Percentiles rank a stretch among this genome's conserved stretches.
Evolutionary conservation across 2,888 invertebrate genomes (phyloP).

Genomic region (Drosophila suboccidentalis): DNA sequence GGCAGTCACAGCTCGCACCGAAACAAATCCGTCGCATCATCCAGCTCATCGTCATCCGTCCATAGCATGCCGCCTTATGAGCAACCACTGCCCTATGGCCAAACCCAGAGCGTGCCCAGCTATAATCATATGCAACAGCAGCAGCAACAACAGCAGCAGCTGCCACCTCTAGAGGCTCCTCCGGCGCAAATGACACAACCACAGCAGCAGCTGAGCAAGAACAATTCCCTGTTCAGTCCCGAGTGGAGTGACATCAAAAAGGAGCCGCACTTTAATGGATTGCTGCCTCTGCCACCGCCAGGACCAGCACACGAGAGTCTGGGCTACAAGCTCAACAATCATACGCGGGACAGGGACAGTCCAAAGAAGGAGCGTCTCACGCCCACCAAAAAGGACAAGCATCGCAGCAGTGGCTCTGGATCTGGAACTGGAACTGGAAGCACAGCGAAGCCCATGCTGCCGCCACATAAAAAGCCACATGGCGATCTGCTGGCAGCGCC

Average conservation of each 20-base stretch:
- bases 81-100: slow-evolving; percentile 71
- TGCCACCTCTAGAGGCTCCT: slow-evolving; percentile 53
- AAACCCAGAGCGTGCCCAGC: slow-evolving; percentile 55
- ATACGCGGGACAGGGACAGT: slow-evolving; percentile 78
- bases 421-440: neutral
- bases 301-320: slow-evolving; percentile 48
- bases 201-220: slow-evolving; percentile 48
- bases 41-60: slow-evolving; percentile 78
- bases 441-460: slow-evolving; percentile 62
- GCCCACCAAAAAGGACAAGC: slow-evolving; percentile 84
- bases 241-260: slow-evolving; percentile 84
- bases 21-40: slow-evolving; percentile 69
- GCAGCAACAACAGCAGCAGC: slow-evolving; percentile 46
- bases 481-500: slow-evolving; percentile 44
- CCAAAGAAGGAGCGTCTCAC: slow-evolving; percentile 83
- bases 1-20: slow-evolving; percentile 61
- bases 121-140: slow-evolving; percentile 68
- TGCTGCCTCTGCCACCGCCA: slow-evolving; percentile 68
- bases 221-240: slow-evolving; percentile 84
- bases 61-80: slow-evolving; percentile 65
- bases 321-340: slow-evolving; percentile 67
- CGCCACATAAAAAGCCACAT: slow-evolving; percentile 69
- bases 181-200: slow-evolving; percentile 25
- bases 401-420: slow-evolving; percentile 59
- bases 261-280: slow-evolving; percentile 65